phyloP scores from a whole-genome alignment of 2,113 vertebrate genomes.

The Artemisiospiza belli region DNA sequence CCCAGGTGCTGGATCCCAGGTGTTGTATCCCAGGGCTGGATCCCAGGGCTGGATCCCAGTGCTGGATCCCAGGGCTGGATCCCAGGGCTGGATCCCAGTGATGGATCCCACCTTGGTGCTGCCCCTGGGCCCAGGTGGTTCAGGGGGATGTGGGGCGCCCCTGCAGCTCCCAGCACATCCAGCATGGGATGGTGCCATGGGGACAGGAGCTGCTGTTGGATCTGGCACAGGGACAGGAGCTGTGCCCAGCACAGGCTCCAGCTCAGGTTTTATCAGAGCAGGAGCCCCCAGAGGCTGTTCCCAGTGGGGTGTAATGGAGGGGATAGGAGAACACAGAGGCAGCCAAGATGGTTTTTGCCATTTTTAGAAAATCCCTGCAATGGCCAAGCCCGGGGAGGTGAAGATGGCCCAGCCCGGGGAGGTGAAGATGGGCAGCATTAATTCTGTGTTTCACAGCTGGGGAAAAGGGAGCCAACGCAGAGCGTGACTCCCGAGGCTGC shows the following conservation, averaged over 20 bases:
- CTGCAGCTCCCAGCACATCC: not conserved
- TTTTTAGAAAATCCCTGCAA: not conserved
- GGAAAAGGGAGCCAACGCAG: not conserved
- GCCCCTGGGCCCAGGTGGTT: not conserved
- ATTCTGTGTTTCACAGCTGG: not conserved
- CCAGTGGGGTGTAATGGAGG: rapidly evolving
- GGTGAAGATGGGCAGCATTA: not conserved
- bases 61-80: no score
- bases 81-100: no score
- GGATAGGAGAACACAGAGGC: not conserved
- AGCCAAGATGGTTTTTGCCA: not conserved
- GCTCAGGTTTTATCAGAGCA: not conserved
- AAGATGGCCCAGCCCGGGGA: not conserved
- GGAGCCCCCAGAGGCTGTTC: not conserved
- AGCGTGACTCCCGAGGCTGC: rapidly evolving
- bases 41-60: no score
- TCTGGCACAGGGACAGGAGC: not conserved
- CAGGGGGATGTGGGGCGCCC: not conserved
- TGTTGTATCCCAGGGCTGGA: no score
- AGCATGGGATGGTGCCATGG: rapidly evolving
- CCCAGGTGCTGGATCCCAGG: no score
- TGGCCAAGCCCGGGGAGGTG: not conserved
- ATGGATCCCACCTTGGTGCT: no score
- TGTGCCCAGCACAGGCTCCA: not conserved
- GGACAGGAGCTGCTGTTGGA: not conserved